Percentiles rank a stretch among this genome's conserved stretches.
Conservation (phyloP, 2,888 invertebrate genomes). For the Parelbella ahira region DNA sequence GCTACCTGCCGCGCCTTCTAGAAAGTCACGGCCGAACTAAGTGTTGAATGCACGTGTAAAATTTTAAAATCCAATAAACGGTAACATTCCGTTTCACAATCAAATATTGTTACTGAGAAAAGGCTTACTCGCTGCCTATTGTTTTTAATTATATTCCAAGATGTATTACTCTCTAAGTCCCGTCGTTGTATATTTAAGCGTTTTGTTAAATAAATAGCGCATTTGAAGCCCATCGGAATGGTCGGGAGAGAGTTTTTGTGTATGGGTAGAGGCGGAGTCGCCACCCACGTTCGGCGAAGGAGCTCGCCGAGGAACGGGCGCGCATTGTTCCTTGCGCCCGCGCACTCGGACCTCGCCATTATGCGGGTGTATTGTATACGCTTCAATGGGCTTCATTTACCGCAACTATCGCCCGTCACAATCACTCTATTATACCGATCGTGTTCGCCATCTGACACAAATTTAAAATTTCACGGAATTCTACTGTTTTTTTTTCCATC, state of each 20-base stretch:
- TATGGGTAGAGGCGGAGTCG: constrained; percentile 40
- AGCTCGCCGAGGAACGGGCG: constrained; percentile 50
- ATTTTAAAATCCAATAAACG: constrained; percentile 44
- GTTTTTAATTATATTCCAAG: no score
- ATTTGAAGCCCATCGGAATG: constrained; percentile 41
- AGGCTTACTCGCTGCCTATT: no score
- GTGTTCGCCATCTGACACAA: constrained; percentile 56
- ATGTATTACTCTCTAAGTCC: no score
- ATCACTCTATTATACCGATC: constrained; percentile 76
- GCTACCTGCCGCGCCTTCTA: constrained; percentile 61
- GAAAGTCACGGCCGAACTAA: constrained; percentile 49
- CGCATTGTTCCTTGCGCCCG: constrained; percentile 63
- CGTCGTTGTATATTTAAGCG: constrained; percentile 27
- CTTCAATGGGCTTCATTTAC: constrained; percentile 74
- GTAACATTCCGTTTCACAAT: constrained; percentile 42
- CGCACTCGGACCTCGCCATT: constrained; percentile 59
- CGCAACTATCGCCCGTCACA: constrained; percentile 66
- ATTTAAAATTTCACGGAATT: constrained; percentile 58
- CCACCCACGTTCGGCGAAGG: constrained; percentile 74
- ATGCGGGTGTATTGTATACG: constrained; percentile 77
- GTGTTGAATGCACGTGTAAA: constrained; percentile 39
- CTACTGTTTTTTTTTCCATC: constrained; percentile 57
- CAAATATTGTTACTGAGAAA: constrained; percentile 34
- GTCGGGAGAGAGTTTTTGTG: constrained; percentile 61
- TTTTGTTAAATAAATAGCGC: constrained; percentile 38